Base-by-base conservation (phyloP, 64 coral and sea anemone genomes). In the Montipora cactus region DNA sequence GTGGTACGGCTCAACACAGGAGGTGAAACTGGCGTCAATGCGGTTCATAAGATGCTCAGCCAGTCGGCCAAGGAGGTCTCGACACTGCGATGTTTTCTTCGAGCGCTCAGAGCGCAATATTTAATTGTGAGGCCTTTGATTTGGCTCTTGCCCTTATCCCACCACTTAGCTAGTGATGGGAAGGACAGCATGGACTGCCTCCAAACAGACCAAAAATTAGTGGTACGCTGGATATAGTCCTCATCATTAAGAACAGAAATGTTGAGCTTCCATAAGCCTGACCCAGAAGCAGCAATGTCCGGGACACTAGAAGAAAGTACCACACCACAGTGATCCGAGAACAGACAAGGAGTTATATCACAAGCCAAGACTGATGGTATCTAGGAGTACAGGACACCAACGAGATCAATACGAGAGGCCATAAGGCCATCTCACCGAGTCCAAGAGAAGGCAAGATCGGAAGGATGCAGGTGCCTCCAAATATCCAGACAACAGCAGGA, bases 171-270 rank as follows among this genome's bases (percentile, higher is more conserved):
- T 16, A 83, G 59, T 6, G 92, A 89, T 10, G 13, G 21, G 59
- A 89, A 94, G 28, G 47, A 11, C 1, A 53, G 22, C 15, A 49
- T 67, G 8, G 68, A n/a, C 5, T 49, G 52, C 1, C 23, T 55
- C 92, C 92, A 94, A 28, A 45, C 70, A 59, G 59, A 18, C 76
- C 85, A 89, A 57, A 94, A 94, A 0, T n/a, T 22, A 2, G 72
- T 47, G 13, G 89, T 57, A 4, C 21, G 18, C 1, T 19, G 10
- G 10, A 83, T 5, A 20, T 83, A 83, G 12, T 61, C 52, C 5
- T 67, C 81, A 23, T 91, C 79, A 14, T 72, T 10, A 15, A 91
- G 79, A 18, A 53, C 9, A 37, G 16, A n/a, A 10, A 61, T 71
- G 19, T 91, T 91, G 6, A 91, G 82, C 20, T 87, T 93, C 83